Base-by-base conservation (phyloP, 2,113 vertebrate genomes). In the Podiceps cristatus region DNA sequence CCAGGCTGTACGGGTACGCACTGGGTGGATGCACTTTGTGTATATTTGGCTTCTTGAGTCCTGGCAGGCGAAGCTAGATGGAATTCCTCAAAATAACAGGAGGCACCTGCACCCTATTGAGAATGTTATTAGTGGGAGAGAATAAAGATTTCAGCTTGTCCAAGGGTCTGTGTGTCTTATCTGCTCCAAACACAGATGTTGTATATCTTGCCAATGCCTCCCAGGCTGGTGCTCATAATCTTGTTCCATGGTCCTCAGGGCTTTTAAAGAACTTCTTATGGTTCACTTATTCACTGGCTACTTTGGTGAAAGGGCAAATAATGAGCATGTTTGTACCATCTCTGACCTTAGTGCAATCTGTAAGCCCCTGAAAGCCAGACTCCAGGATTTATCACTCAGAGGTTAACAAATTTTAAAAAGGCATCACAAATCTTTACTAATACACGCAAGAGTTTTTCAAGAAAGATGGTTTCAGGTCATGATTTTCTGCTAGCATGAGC, bases 61-160 rank as follows among this genome's bases (percentile, higher is more conserved):
- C 58, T 95, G 96, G 93, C 92, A 92, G 66, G 49, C 33, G 62
- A 78, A 92, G 24, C 18, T 90, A 50, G 71, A 73, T 96, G 87
- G 55, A 97, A 96, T 94, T 93, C 92, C 66, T 90, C 87, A 94
- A 72, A 94, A 92, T 83, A 95, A 88, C 92, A 73, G 69, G 40
- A 96, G 95, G 92, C 92, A 97, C 93, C 95, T 96, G 96, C 81
- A 94, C 85, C 58, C 90, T 79, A 79, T 88, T 88, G 92, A 74
- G 87, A 96, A 86, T 93, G 73, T 93, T 96, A 76, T 93, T 95
- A 88, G 66, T 64, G 29, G 18, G 66, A 88, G 50, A 94, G 33
- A 91, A 93, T 88, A 96, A 96, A 82, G 81, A 79, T 53, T 90
- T 94, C 77, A 58, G 87, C 62, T 93, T 91, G 40, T 91, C 74